A percentile compares a stretch with the other conserved stretches of the same genome.
phyloP scores from a whole-genome alignment of 2,113 vertebrate genomes.

The Hiodon alosoides region DNA sequence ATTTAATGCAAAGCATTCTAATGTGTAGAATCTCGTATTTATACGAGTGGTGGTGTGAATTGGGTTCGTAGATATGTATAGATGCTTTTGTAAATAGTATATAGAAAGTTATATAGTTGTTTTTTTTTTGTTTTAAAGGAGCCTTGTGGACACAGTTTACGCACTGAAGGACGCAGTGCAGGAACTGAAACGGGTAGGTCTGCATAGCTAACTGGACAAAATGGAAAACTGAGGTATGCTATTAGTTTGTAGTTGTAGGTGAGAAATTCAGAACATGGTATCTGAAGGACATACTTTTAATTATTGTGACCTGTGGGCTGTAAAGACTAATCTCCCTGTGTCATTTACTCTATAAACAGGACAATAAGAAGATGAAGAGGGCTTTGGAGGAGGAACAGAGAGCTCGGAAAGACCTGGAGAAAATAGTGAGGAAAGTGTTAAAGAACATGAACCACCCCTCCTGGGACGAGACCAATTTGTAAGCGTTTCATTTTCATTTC shows the following conservation, averaged over 20 bases:
- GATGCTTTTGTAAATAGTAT: too few relatives aligned
- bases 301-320: not conserved
- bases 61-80: too few relatives aligned
- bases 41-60: too few relatives aligned
- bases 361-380: conserved; percentile 96
- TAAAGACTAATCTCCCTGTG: not conserved
- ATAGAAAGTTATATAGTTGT: too few relatives aligned
- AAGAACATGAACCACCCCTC: conserved; percentile 92
- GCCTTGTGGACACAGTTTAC: conserved; percentile 94
- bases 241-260: not conserved
- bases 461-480: conserved; percentile 96
- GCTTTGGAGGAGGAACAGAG: conserved; percentile 91
- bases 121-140: conserved; percentile 61
- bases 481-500: conserved; percentile 40
- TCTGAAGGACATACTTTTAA: not conserved
- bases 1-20: too few relatives aligned
- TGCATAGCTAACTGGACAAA: not conserved
- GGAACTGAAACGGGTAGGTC: conserved; percentile 85
- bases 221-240: not conserved
- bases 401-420: conserved; percentile 89
- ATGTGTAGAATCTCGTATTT: too few relatives aligned
- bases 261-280: not conserved
- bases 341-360: conserved; percentile 59
- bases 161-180: conserved; percentile 92
- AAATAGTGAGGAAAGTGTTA: conserved; percentile 82